Percentiles rank a stretch among this genome's conserved stretches.
These are phyloP conservation scores for Phymatocera aterrima DNA, from an alignment of 2,888 invertebrate genomes.

Conservation along the genomic window DNA sequence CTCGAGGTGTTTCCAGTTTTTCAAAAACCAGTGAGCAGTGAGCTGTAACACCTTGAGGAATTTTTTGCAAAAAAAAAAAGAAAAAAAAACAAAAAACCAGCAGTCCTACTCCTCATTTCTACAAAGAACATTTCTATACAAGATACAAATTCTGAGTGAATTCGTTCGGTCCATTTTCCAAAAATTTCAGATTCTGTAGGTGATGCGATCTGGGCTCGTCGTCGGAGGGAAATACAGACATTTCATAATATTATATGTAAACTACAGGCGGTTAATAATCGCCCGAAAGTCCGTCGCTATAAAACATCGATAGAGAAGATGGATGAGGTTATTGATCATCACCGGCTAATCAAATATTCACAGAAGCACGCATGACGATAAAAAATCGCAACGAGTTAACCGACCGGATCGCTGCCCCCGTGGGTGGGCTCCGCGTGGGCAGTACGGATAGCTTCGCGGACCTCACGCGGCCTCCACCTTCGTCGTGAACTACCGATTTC, in stretches of 20 bases:
- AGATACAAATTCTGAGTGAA: no score
- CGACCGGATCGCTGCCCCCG: slow-evolving; percentile 27
- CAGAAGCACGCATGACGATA: slow-evolving; percentile 69
- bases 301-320: slow-evolving; percentile 53
- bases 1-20: no score
- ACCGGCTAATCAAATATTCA: slow-evolving; percentile 69
- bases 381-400: slow-evolving; percentile 61
- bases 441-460: slow-evolving; percentile 13
- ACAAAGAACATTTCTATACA: no score
- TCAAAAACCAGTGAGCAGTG: no score
- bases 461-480: slow-evolving; percentile 14
- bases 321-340: slow-evolving; percentile 63
- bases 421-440: slow-evolving; percentile 31
- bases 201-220: neutral
- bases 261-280: neutral
- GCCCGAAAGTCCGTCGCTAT: neutral
- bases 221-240: neutral
- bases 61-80: no score
- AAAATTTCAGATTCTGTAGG: no score
- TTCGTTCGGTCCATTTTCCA: no score
- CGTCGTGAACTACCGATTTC: neutral
- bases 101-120: no score
- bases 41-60: no score
- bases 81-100: no score
- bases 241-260: no score